Percentiles rank a stretch among this genome's conserved stretches.
Evolutionary conservation across 2,113 vertebrate species (phyloP).

Genomic region (Daubentonia madagascariensis): DNA sequence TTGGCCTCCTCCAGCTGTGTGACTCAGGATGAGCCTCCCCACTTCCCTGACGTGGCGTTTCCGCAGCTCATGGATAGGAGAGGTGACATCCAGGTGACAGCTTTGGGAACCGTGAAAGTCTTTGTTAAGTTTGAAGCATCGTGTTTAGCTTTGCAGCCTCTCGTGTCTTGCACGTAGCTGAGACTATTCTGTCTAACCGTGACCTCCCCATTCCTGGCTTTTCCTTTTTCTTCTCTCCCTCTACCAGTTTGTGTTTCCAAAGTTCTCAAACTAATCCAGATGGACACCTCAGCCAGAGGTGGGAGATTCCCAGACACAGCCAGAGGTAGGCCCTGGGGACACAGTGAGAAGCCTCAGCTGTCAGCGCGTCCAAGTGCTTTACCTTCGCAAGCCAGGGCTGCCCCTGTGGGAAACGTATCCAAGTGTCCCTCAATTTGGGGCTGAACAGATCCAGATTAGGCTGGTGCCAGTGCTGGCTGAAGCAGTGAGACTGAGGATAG

Average conservation of each 20-base stretch:
- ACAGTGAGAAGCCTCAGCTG: not conserved
- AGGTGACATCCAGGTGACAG: not conserved
- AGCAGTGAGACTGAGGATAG: not conserved
- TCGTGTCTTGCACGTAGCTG: rapidly evolving
- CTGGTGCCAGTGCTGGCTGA: not conserved
- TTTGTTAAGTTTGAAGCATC: rapidly evolving
- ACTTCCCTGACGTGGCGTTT: not conserved
- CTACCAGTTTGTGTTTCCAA: not conserved
- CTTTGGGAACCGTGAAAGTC: not conserved
- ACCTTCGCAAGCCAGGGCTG: not conserved
- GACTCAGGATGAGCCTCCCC: not conserved
- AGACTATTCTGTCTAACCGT: not conserved
- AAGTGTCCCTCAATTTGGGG: not conserved
- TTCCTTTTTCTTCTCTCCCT: not conserved
- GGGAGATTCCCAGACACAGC: not conserved
- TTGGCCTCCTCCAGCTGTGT: rapidly evolving
- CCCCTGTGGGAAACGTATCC: not conserved
- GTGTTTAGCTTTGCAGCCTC: not conserved
- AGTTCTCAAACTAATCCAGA: not conserved
- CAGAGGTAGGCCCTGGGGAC: not conserved
- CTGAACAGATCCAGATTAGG: not conserved
- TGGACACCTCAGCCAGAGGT: not conserved
- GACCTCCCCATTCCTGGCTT: not conserved
- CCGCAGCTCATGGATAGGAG: too few relatives aligned
- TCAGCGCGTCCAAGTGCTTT: not conserved